Evolutionary conservation across 2,888 invertebrate species (phyloP).

Genomic region (Apantesis nais): DNA sequence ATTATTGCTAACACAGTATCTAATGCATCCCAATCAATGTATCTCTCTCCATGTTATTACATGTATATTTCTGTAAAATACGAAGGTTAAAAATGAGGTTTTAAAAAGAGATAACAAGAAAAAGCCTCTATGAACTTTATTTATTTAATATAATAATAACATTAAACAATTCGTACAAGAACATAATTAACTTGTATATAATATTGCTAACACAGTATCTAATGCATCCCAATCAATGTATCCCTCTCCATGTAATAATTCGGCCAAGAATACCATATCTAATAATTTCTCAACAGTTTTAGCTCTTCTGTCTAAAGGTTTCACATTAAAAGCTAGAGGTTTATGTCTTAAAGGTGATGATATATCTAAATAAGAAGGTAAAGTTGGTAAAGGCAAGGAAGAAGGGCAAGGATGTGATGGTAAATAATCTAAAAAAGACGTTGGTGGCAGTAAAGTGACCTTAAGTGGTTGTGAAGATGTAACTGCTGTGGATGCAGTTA

Average conservation of each 20-base stretch:
- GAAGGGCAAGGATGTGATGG: slow-evolving; percentile 23
- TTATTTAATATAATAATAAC: not conserved
- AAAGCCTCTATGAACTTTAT: not conserved
- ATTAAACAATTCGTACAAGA: not conserved
- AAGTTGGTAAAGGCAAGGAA: slow-evolving; percentile 30
- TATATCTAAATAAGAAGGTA: slow-evolving; percentile 21
- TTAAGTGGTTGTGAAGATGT: not conserved
- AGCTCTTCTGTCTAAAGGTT: slow-evolving; percentile 18
- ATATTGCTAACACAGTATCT: slow-evolving; percentile 24
- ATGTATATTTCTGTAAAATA: not conserved
- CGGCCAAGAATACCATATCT: slow-evolving; percentile 28
- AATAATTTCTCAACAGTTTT: slow-evolving; percentile 24
- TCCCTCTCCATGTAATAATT: slow-evolving; percentile 28
- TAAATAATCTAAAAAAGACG: slow-evolving; percentile 15
- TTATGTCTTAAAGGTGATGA: slow-evolving; percentile 16
- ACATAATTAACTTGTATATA: slow-evolving; percentile 18
- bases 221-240: slow-evolving; percentile 31
- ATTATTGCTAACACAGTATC: slow-evolving; percentile 27
- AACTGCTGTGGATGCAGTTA: not conserved
- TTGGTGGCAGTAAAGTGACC: not conserved
- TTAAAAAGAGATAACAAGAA: not conserved
- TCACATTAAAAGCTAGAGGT: slow-evolving; percentile 17
- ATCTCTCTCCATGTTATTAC: slow-evolving; percentile 19
- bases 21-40: slow-evolving; percentile 29
- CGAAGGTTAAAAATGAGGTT: not conserved